Conservation (phyloP, 2,888 invertebrate genomes). For the Chaetogeoica ovagalla region DNA sequence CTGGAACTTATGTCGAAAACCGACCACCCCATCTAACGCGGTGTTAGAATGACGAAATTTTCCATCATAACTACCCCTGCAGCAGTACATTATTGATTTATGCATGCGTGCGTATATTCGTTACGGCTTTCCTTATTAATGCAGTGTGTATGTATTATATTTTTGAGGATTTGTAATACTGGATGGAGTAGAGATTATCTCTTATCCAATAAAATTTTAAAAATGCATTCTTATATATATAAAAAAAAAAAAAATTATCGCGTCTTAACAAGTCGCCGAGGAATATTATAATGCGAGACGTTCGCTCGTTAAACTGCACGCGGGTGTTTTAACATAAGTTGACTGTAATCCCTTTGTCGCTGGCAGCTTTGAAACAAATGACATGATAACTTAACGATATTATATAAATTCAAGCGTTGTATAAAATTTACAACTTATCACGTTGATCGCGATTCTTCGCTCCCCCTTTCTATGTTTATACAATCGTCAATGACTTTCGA, state of each 20-base stretch:
- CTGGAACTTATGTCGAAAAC: too few relatives aligned
- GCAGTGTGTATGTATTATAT: too few relatives aligned
- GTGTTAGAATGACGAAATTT: background rate
- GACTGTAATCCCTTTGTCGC: conserved; percentile 6
- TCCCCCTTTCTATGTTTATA: conserved; percentile 5
- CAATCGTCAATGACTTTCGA: background rate
- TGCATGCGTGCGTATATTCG: too few relatives aligned
- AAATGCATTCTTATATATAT: background rate
- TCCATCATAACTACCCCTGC: background rate
- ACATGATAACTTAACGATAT: conserved; percentile 13
- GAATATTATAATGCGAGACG: background rate
- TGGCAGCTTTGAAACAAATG: conserved; percentile 1
- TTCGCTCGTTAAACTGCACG: conserved; percentile 2
- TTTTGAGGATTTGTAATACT: too few relatives aligned
- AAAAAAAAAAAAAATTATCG: background rate
- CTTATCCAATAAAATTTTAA: background rate
- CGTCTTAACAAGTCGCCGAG: background rate
- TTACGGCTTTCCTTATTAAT: too few relatives aligned
- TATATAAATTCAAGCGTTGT: conserved; percentile 6
- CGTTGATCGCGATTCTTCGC: background rate
- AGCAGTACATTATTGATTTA: too few relatives aligned
- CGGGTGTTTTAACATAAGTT: background rate
- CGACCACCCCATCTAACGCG: too few relatives aligned
- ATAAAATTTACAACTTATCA: conserved; percentile 10
- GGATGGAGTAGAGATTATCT: too few relatives aligned